A percentile compares a stretch with the other conserved stretches of the same genome.
Conservation (phyloP, 2,113 vertebrate species). For the Psophia crepitans region DNA sequence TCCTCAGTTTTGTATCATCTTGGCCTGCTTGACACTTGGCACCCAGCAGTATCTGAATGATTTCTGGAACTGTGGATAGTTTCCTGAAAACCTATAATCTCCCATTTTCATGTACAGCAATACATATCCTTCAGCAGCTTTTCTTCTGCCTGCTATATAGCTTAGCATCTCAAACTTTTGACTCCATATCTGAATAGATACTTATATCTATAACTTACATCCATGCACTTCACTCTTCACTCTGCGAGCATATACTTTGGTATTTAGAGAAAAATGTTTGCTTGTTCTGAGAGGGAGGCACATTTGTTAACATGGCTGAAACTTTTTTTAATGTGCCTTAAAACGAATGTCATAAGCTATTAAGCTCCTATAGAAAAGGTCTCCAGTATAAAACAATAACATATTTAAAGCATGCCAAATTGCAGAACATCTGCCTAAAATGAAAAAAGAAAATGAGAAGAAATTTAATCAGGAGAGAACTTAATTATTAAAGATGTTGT, state of each 20-base stretch:
- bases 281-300: background rate
- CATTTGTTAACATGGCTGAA: background rate
- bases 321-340: background rate
- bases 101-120: background rate
- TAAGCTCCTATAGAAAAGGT: background rate
- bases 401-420: background rate
- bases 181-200: background rate
- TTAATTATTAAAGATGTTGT: background rate
- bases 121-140: background rate
- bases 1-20: background rate
- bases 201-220: background rate
- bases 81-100: background rate
- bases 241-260: background rate
- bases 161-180: background rate
- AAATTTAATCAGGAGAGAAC: background rate
- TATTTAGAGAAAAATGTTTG: background rate
- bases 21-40: background rate
- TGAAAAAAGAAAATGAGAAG: background rate
- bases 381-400: background rate
- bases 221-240: background rate
- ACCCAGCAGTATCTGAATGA: background rate
- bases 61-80: background rate
- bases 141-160: background rate
- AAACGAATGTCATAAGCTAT: background rate
- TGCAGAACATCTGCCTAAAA: background rate